Percentiles rank a stretch among this genome's conserved stretches.
These are phyloP conservation scores for Ptychadena robeensis DNA, from an alignment of 2,797 vertebrate genomes.

Conservation along the genomic window DNA sequence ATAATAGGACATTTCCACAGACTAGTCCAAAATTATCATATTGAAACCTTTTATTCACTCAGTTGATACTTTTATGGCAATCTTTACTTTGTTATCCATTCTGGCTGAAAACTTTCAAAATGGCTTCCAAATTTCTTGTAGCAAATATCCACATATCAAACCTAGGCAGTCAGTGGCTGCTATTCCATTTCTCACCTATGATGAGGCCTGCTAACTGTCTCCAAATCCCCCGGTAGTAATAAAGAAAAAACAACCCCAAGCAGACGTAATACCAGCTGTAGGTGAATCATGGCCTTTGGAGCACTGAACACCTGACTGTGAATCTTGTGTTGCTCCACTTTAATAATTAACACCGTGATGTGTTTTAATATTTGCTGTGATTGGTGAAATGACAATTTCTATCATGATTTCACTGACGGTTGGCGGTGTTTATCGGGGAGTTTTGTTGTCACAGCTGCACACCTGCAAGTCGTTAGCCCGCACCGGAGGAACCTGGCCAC, in stretches of 20 bases:
- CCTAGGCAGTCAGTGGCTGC: not conserved
- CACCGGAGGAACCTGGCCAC: slow-evolving; percentile 21
- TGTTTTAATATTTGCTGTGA: slow-evolving; percentile 53
- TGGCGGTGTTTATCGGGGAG: slow-evolving; percentile 7
- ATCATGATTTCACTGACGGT: slow-evolving; percentile 10
- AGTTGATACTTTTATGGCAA: not conserved
- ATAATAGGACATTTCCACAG: not conserved
- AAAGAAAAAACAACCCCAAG: slow-evolving; percentile 13
- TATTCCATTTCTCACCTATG: not conserved
- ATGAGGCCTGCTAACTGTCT: slow-evolving; percentile 22
- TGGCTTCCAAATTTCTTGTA: not conserved
- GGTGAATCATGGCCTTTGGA: slow-evolving; percentile 31
- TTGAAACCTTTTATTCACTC: not conserved
- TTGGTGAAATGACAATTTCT: slow-evolving; percentile 41
- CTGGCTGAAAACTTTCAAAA: not conserved
- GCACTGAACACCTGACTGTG: slow-evolving; percentile 24
- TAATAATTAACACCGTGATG: slow-evolving; percentile 45
- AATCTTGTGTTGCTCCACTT: slow-evolving; percentile 5
- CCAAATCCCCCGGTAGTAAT: not conserved
- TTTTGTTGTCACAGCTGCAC: slow-evolving; percentile 39
- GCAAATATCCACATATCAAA: not conserved
- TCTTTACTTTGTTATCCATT: not conserved
- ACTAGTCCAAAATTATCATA: not conserved
- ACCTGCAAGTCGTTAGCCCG: slow-evolving; percentile 56
- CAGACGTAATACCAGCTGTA: slow-evolving; percentile 21